These are phyloP conservation scores for Nesometra sesokonis DNA, from an alignment of 35 echinoderm and acorn worm species.

Conservation along the genomic window DNA sequence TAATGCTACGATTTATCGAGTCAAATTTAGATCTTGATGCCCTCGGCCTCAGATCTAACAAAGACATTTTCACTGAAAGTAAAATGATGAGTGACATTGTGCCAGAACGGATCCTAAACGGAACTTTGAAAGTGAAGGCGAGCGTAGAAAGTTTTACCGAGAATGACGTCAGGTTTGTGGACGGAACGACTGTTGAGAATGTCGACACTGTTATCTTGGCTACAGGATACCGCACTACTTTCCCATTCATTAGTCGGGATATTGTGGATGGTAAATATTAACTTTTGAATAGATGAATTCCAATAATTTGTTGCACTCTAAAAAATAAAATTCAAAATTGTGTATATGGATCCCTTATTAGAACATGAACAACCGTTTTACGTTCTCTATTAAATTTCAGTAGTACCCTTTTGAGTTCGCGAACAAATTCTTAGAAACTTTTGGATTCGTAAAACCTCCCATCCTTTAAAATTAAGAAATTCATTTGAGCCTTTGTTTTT, in stretches of 20 bases:
- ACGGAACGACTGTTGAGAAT: constrained; percentile 20
- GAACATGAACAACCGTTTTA: too few relatives aligned
- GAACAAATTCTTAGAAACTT: too few relatives aligned
- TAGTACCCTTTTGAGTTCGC: too few relatives aligned
- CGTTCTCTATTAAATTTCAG: too few relatives aligned
- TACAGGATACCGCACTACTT: constrained; percentile 37
- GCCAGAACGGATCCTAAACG: constrained; percentile 19
- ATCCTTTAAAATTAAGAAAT: too few relatives aligned
- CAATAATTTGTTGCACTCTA: too few relatives aligned
- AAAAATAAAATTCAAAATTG: too few relatives aligned
- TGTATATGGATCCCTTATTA: too few relatives aligned
- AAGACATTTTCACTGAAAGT: background rate
- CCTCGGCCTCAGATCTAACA: background rate
- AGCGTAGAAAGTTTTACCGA: constrained; percentile 21
- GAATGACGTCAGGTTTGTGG: constrained; percentile 20
- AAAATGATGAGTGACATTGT: constrained; percentile 34
- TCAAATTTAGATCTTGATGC: background rate
- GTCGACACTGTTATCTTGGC: constrained; percentile 46
- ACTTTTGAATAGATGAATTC: too few relatives aligned
- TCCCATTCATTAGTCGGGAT: constrained; percentile 30
- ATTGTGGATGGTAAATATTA: constrained; percentile 41
- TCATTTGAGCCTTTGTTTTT: too few relatives aligned
- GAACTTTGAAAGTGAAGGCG: constrained; percentile 17
- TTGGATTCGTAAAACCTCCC: too few relatives aligned
- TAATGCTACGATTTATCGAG: background rate